Base-by-base conservation (phyloP, 1,140 invertebrate species). In the Hetaerina americana region DNA sequence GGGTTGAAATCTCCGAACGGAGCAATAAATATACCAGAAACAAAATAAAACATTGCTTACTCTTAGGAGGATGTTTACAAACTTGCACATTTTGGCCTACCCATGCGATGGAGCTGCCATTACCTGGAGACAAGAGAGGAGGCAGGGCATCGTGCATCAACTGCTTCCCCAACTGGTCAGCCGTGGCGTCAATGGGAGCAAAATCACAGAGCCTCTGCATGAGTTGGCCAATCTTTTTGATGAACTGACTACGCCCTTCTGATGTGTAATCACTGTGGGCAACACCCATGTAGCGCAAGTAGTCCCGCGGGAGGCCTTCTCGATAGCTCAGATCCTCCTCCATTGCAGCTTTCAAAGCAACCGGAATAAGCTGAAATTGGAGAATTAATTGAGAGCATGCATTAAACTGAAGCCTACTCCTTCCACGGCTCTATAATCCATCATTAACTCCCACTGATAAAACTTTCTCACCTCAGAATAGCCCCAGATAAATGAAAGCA, bases 91-190 rank as follows among this genome's bases (percentile, higher is more conserved):
- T 29, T 31, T 27, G 15, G 12, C 18, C 26, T 12, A 29, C 8
- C 28, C 8, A 8, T 70, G 27, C 24, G 12, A 27, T 29, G 27
- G 8, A 15, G n/a, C n/a, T n/a, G n/a, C 15, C 18, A 27, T 66
- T 77, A 86, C 85, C 79, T 74, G 86, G 78, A 57, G 81, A 84
- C 0, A 96, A 78, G 40, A 88, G 82, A 0, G 95, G 95, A 0
- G 96, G 96, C 68, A 98, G 78, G n/a, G 90, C 90, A 80, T 94
- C 91, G 76, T 93, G 90, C 74, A 96, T 89, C 74, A 90, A 93
- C 72, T 87, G 84, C 76, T 90, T 93, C 0, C 88, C 90, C 82
- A 96, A 84, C 80, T 92, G 86, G 82, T 98, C 96, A 24, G 90
- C 92, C 68, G 90, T 92, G 26, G 86, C 83, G 82, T 97, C 94